These are phyloP conservation scores for Meles meles DNA, from an alignment of 2,113 vertebrate genomes.

Conservation along the genomic window DNA sequence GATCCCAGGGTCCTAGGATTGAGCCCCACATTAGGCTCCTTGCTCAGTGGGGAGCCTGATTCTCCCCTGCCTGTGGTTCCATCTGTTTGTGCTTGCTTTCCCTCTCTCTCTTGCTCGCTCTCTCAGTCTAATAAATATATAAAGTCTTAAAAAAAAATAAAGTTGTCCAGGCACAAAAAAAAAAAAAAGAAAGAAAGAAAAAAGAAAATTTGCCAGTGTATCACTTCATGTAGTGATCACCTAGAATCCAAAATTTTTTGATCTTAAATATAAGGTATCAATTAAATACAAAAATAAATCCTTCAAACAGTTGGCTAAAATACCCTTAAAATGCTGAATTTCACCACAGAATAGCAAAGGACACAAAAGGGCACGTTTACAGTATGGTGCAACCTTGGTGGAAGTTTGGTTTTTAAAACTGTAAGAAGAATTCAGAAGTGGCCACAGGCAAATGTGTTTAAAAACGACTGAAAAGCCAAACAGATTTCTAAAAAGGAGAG, in stretches of 20 bases:
- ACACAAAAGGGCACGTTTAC: not conserved
- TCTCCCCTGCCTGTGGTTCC: too few species aligned
- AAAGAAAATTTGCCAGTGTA: not conserved
- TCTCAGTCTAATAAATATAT: too few species aligned
- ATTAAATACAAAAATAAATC: not conserved
- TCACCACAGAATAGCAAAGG: not conserved
- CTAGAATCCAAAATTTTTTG: not conserved
- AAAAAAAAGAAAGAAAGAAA: too few species aligned
- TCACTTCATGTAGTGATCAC: not conserved
- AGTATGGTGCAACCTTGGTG: not conserved
- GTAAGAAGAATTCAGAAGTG: not conserved
- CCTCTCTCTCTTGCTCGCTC: too few species aligned
- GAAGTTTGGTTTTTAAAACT: not conserved
- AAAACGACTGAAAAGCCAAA: conserved; percentile 14
- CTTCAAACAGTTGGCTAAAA: not conserved
- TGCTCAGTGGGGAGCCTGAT: too few species aligned
- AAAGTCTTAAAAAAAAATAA: too few species aligned
- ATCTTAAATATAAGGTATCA: not conserved
- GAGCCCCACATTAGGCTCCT: too few species aligned
- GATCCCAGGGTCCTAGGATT: too few species aligned
- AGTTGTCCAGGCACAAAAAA: too few species aligned
- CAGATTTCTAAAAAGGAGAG: not conserved
- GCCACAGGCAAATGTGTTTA: not conserved
- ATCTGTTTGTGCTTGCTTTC: too few species aligned
- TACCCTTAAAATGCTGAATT: not conserved